Base-by-base conservation (phyloP, 2,888 invertebrate genomes). In the Ichneumoninae sp. region DNA sequence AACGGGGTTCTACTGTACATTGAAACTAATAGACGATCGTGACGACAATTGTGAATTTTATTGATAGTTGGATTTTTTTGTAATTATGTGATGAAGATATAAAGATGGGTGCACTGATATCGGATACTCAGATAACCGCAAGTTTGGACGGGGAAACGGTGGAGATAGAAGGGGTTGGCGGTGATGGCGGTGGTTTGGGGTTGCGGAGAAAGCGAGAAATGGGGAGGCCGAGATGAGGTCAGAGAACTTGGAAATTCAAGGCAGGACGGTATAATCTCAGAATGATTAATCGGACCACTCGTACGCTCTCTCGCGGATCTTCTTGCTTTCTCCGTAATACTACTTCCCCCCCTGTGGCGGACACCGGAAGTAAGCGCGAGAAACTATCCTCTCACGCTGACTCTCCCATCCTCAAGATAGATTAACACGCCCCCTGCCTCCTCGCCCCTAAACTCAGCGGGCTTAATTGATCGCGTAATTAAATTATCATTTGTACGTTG, bases 231-330 rank as follows among this genome's bases (percentile, higher is more conserved):
- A 36, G 71, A 76, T 57, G 81, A 76, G 76, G 76, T 63, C 81
- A 66, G 81, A 57, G 63, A 71, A 82, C 70, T 76, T 76, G 76
- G 76, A 71, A 66, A 76, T 82, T 76, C 76, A 57, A 65, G 71
- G 71, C 60, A 66, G 81, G 13, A 76, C 50, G 70, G 76, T 70
- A 82, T 82, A 71, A 82, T 82, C 81, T 82, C 76, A 36, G 81
- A 82, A 82, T 82, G 76, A 82, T 82, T 76, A 82, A 82, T 82
- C 71, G 76, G 63, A 52, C 30, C 36, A 44, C 76, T 76, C 76
- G 65, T 69, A 63, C 30, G 10, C 10, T 30, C 36, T n/a, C 36
- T 44, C 47, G 54, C 76, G 19, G 8, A 47, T 44, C 66, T 82
- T 71, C 76, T 54, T 69, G 69, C 63, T 66, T 76, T 54, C 54